Base-by-base conservation (phyloP, 2,888 invertebrate genomes). In the Cabera pusaria region DNA sequence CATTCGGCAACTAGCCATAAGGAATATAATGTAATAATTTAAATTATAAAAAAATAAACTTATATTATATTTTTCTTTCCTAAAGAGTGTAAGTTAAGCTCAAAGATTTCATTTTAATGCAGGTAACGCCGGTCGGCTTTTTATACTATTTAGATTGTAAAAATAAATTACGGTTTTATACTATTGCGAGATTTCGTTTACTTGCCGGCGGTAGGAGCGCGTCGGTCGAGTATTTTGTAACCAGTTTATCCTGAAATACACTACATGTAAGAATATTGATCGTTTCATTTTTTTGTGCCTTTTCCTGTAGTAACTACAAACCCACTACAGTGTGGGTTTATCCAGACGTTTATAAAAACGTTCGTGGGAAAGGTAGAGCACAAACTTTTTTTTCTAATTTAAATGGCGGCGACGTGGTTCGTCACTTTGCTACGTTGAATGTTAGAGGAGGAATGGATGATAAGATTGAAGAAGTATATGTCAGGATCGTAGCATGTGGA, bases 191-290 rank as follows among this genome's bases (percentile, higher is more conserved):
- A 65, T 77, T 72, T 69, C 64, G 72, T 77, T 83, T 71, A 64
- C 70, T 77, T 67, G 74, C 72, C 73, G 64, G 67, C 62, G 63
- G 56, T 61, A 64, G 64, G 52, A 59, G 56, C 58, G 70, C 78
- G 72, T 67, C 71, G 76, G 76, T 72, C 78, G 78, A 83, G 80
- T 77, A 86, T 87, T 86, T 88, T 88, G 83, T 88, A 88, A 86
- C 85, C 87, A 73, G 73, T 84, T 84, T 86, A 88, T 88, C 72
- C 88, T 81, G 78, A 84, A 87, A 87, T 88, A 88, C 84, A 88
- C 86, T 87, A 80, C 82, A 79, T 87, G 81, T 88, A 88, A 88
- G 88, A 81, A 75, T 80, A 76, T 75, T 56, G 63, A 59, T 79
- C 58, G 82, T 85, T 83, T 87, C 64, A 78, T 83, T 85, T 64